These are phyloP conservation scores for Campoplex capitator DNA, from an alignment of 2,888 invertebrate species.

Conservation along the genomic window DNA sequence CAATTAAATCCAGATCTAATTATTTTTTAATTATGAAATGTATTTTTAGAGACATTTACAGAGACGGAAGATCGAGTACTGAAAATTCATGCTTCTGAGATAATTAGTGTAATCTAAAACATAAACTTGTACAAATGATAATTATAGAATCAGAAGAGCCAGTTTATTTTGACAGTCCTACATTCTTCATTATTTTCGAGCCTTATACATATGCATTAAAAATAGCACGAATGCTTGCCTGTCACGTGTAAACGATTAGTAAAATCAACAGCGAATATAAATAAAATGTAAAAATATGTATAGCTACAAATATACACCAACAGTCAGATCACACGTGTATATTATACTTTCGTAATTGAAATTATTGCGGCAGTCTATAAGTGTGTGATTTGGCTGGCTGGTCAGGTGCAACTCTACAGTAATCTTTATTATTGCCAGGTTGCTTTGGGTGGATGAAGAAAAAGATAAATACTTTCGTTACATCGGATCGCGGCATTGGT, in stretches of 20 bases:
- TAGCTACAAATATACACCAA: background rate
- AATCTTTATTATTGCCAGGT: slow-evolving; percentile 27
- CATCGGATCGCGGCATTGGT: slow-evolving; percentile 3
- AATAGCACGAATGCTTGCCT: background rate
- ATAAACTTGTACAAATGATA: background rate
- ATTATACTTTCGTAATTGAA: slow-evolving; percentile 41
- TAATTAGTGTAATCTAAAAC: background rate
- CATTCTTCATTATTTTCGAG: background rate
- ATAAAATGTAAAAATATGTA: background rate
- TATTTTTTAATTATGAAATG: too few relatives aligned
- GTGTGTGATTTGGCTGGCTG: slow-evolving; percentile 46
- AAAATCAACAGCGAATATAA: background rate
- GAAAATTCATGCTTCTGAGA: background rate
- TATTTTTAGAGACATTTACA: background rate
- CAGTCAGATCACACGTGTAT: background rate
- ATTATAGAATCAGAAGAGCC: background rate
- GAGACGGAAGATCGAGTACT: background rate
- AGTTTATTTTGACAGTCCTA: background rate
- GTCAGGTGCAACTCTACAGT: slow-evolving; percentile 40
- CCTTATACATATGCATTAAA: background rate
- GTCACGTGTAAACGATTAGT: background rate
- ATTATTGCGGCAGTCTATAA: slow-evolving; percentile 23
- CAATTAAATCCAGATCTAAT: background rate
- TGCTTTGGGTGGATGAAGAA: slow-evolving; percentile 18
- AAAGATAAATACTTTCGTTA: slow-evolving; percentile 26